Evolutionary conservation across 2,113 vertebrate species (phyloP).

Genomic region (Thalassoma bifasciatum): DNA sequence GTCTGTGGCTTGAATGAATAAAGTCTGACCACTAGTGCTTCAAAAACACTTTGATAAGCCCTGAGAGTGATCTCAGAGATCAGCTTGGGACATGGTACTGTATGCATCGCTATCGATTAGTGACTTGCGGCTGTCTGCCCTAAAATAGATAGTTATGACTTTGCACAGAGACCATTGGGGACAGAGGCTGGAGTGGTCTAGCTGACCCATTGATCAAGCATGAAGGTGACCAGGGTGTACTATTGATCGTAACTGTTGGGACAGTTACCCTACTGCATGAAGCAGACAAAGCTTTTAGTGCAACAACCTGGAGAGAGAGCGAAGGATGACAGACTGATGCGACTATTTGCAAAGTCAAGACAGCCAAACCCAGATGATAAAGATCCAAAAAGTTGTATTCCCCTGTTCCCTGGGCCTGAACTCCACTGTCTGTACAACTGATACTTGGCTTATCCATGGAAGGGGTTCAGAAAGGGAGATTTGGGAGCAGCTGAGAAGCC

Average conservation of each 20-base stretch:
- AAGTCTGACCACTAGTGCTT: constrained; percentile 25
- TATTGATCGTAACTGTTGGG: constrained; percentile 73
- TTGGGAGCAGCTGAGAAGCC: constrained; percentile 56
- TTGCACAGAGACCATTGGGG: constrained; percentile 58
- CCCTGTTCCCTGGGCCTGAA: constrained; percentile 39
- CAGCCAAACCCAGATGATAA: constrained; percentile 22
- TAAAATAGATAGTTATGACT: constrained; percentile 76
- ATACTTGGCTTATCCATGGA: constrained; percentile 50
- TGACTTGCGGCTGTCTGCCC: constrained; percentile 48
- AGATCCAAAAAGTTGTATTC: constrained; percentile 40
- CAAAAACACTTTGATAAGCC: constrained; percentile 24
- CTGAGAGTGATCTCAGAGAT: constrained; percentile 43
- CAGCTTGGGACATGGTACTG: constrained; percentile 35
- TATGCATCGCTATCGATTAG: constrained; percentile 60
- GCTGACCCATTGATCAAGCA: constrained; percentile 73
- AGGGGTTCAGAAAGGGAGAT: constrained; percentile 52
- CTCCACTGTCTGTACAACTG: constrained; percentile 44
- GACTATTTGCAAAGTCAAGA: constrained; percentile 27
- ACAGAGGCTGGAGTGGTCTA: constrained; percentile 30
- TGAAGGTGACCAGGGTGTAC: constrained; percentile 68
- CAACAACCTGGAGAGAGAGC: constrained; percentile 1
- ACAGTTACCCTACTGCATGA: constrained; percentile 38
- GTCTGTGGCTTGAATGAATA: neutral
- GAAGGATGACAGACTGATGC: neutral
- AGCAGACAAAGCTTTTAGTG: constrained; percentile 32